Evolutionary conservation across 2,113 vertebrate species (phyloP).

Genomic region (Epinephelus lanceolatus): DNA sequence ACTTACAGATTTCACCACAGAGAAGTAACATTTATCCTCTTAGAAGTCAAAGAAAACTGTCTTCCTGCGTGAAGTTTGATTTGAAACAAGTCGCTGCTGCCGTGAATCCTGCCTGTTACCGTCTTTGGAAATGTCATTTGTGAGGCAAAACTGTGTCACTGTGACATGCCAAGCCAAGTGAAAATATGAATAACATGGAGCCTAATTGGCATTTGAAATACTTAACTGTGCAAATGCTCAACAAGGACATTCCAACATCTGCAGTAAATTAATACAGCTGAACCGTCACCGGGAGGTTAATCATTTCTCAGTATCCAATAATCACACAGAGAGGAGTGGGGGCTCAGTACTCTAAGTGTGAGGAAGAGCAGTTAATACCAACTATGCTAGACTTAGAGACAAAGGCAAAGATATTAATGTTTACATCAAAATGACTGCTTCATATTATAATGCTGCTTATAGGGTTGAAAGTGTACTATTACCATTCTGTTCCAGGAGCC

Average conservation of each 20-base stretch:
- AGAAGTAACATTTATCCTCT: neutral
- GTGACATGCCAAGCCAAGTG: neutral
- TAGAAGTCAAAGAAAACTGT: neutral
- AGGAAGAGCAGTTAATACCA: too few species aligned
- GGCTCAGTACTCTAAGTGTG: neutral
- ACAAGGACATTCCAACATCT: slow-evolving; percentile 6
- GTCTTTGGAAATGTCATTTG: neutral
- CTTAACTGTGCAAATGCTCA: neutral
- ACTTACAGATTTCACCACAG: neutral
- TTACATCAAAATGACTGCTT: too few species aligned
- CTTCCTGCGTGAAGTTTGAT: neutral
- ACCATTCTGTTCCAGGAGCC: too few species aligned
- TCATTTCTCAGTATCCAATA: slow-evolving; percentile 43
- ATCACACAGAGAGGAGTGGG: neutral
- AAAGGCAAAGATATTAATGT: too few species aligned
- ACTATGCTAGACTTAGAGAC: too few species aligned
- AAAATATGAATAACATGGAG: neutral
- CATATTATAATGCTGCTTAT: too few species aligned
- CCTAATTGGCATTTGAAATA: slow-evolving; percentile 17
- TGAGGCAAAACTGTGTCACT: neutral
- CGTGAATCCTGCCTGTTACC: neutral
- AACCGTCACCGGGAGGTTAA: slow-evolving; percentile 43
- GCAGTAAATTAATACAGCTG: slow-evolving; percentile 34
- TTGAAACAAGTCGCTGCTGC: neutral
- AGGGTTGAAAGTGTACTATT: too few species aligned